phyloP scores from a whole-genome alignment of 2,797 vertebrate genomes.

The Cynopterus sphinx region DNA sequence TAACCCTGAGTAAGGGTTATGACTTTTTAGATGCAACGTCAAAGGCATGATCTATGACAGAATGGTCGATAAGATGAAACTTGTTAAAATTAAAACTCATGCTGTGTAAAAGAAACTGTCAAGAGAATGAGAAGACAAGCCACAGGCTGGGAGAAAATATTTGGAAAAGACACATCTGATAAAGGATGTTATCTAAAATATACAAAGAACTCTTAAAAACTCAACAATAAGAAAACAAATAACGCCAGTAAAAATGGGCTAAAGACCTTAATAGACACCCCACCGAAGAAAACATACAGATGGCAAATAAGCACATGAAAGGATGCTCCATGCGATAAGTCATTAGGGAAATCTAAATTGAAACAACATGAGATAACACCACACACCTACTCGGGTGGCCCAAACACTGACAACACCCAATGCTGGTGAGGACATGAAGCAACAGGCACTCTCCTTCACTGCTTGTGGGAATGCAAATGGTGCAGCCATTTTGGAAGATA shows the following conservation, averaged over 20 bases:
- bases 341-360: not conserved
- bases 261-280: not conserved
- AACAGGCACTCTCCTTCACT: not conserved
- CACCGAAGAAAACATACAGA: not conserved
- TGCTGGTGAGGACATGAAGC: not conserved
- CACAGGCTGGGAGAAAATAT: not conserved
- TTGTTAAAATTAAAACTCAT: not conserved
- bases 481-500: not conserved
- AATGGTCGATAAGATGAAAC: not conserved
- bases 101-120: not conserved
- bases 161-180: not conserved
- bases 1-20: not conserved
- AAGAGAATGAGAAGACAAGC: not conserved
- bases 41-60: not conserved
- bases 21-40: not conserved
- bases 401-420: not conserved
- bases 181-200: not conserved
- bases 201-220: not conserved
- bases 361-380: not conserved
- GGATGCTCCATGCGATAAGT: not conserved
- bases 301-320: not conserved
- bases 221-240: not conserved
- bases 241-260: not conserved
- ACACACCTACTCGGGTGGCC: not conserved
- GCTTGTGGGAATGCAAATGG: not conserved